These are phyloP conservation scores for Melanotaenia nigrans DNA, from an alignment of 2,797 vertebrate species.

Conservation along the genomic window DNA sequence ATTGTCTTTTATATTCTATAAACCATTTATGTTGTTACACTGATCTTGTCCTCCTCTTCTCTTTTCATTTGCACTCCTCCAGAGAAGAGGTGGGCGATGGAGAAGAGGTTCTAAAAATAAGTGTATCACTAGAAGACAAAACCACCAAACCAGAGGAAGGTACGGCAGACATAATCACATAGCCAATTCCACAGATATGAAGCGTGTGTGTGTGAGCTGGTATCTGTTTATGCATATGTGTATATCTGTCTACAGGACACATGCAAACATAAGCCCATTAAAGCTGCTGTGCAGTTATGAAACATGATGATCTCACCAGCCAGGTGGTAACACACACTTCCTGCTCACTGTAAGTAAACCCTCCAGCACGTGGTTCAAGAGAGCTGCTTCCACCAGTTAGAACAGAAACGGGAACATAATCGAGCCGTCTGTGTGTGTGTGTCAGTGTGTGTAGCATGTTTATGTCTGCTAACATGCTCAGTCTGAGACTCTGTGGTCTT, in stretches of 20 bases:
- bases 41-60: conserved; percentile 25
- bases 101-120: conserved; percentile 66
- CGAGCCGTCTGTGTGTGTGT: neutral
- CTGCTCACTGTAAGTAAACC: conserved; percentile 36
- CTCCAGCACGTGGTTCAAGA: conserved; percentile 21
- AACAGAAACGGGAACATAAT: conserved; percentile 32
- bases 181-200: neutral
- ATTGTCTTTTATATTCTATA: neutral
- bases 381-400: conserved; percentile 20
- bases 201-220: conserved; percentile 7
- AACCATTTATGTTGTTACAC: conserved; percentile 11
- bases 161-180: neutral
- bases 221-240: conserved; percentile 32
- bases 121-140: conserved; percentile 31
- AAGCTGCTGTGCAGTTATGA: conserved; percentile 58
- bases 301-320: conserved; percentile 66
- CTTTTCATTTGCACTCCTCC: conserved; percentile 35
- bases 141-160: conserved; percentile 8
- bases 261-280: conserved; percentile 70
- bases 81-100: conserved; percentile 49
- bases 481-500: conserved; percentile 53
- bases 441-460: conserved; percentile 6
- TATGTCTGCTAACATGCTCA: conserved; percentile 32
- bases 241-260: conserved; percentile 27
- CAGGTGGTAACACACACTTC: conserved; percentile 54